These are phyloP conservation scores for Rhizomys pruinosus DNA, from an alignment of 2,113 vertebrate genomes.

Conservation along the genomic window DNA sequence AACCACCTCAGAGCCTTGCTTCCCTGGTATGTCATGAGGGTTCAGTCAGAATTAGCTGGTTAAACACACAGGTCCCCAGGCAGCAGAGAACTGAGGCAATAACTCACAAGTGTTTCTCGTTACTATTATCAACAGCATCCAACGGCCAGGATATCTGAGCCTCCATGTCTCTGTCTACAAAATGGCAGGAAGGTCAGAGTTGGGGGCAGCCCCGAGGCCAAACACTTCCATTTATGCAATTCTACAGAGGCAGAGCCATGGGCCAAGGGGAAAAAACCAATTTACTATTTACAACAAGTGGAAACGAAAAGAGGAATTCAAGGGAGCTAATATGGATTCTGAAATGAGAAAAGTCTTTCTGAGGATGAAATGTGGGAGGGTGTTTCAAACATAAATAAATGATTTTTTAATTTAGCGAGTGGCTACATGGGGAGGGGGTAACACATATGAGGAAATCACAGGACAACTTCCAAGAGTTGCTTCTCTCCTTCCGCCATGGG, in stretches of 20 bases:
- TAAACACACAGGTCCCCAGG: not conserved
- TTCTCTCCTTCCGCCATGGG: not conserved
- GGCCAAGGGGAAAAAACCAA: accelerated
- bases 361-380: accelerated
- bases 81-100: too few relatives aligned
- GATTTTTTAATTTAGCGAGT: not conserved
- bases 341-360: not conserved
- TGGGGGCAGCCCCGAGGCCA: not conserved
- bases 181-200: not conserved
- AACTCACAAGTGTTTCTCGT: not conserved
- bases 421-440: not conserved
- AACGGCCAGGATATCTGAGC: accelerated
- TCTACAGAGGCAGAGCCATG: not conserved
- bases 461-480: too few relatives aligned
- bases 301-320: not conserved
- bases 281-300: accelerated
- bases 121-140: accelerated
- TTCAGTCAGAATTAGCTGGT: not conserved
- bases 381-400: not conserved
- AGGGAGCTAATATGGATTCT: not conserved
- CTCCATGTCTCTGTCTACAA: not conserved
- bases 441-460: not conserved
- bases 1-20: not conserved
- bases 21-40: not conserved
- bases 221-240: not conserved